Evolutionary conservation across 2,797 vertebrate species (phyloP).

Genomic region (Poeciliopsis turneri): DNA sequence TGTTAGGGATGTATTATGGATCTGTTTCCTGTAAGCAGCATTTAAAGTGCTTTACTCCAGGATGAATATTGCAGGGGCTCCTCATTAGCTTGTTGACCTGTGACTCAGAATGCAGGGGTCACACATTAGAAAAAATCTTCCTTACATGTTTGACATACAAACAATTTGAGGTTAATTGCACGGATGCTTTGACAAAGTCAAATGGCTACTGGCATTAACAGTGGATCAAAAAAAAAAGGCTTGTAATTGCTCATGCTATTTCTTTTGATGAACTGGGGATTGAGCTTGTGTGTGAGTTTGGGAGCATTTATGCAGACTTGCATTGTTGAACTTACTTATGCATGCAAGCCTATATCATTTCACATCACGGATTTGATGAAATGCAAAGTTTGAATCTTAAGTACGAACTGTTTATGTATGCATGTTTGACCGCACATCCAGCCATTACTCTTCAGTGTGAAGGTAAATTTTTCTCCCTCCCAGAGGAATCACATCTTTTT

Average conservation of each 20-base stretch:
- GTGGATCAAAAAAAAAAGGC: constrained; percentile 12
- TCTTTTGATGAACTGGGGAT: constrained; percentile 26
- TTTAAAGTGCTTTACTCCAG: constrained; percentile 52
- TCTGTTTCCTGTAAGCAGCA: constrained; percentile 50
- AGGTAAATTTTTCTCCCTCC: constrained; percentile 43
- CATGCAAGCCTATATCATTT: neutral
- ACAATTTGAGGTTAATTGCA: constrained; percentile 55
- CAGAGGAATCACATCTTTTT: constrained; percentile 49
- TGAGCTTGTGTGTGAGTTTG: neutral
- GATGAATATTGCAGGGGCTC: constrained; percentile 28
- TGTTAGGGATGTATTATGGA: constrained; percentile 36
- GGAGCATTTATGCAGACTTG: neutral
- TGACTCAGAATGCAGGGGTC: constrained; percentile 19
- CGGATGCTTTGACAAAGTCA: constrained; percentile 43
- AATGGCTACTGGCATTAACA: constrained; percentile 43
- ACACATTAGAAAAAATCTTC: constrained; percentile 22
- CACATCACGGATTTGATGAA: neutral
- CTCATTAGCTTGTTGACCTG: constrained; percentile 68
- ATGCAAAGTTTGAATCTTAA: constrained; percentile 16
- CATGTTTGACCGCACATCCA: constrained; percentile 15
- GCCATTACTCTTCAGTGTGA: constrained; percentile 28
- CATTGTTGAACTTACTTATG: constrained; percentile 1
- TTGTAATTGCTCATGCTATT: constrained; percentile 45
- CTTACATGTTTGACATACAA: constrained; percentile 48
- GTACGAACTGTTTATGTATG: constrained; percentile 12